phyloP scores from a whole-genome alignment of 1,140 invertebrate genomes.

The Acromyrmex charruanus region DNA sequence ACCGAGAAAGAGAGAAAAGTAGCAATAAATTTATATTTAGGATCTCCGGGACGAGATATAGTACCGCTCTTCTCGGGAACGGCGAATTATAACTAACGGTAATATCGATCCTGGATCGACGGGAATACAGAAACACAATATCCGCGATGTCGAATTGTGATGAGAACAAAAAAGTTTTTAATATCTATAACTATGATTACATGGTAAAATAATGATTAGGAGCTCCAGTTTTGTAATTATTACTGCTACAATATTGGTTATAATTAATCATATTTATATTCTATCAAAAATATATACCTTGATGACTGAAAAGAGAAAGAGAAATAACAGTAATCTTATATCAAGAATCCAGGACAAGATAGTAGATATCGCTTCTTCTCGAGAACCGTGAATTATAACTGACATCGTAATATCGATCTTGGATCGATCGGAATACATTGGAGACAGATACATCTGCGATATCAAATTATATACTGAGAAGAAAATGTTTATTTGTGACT shows the following conservation, averaged over 20 bases:
- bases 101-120: neutral
- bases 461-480: neutral
- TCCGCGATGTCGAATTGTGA: neutral
- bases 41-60: neutral
- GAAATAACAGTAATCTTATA: constrained; percentile 9
- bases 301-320: neutral
- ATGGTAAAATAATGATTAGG: no score
- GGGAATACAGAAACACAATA: neutral
- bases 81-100: neutral
- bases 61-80: neutral
- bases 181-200: no score
- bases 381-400: neutral
- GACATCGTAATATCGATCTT: neutral
- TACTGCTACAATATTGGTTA: no score
- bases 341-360: neutral
- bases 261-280: no score
- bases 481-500: no score
- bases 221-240: no score
- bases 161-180: no score
- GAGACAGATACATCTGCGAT: neutral
- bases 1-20: neutral
- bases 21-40: constrained; percentile 28
- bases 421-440: neutral
- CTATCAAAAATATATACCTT: no score
- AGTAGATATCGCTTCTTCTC: neutral